phyloP scores from a whole-genome alignment of 2,888 invertebrate genomes.

The Cantharis flavilabris region DNA sequence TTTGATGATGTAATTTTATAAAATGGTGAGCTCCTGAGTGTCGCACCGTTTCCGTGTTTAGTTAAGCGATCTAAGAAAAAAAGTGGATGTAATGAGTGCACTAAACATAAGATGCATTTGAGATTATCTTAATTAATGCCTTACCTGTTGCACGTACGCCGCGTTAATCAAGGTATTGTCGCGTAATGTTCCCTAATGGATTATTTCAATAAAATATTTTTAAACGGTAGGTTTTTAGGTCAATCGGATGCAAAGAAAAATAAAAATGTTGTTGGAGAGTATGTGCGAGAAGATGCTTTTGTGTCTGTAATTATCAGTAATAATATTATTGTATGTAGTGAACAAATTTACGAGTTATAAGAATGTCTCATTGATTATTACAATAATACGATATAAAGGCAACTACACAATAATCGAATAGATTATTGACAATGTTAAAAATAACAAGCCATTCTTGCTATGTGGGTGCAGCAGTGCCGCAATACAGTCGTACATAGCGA shows the following conservation, averaged over 20 bases:
- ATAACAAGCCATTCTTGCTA: slow-evolving; percentile 35
- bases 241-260: neutral
- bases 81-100: slow-evolving; percentile 37
- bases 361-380: slow-evolving; percentile 12
- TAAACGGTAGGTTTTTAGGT: neutral
- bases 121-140: slow-evolving; percentile 39
- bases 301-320: neutral
- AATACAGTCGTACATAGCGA: slow-evolving; percentile 38
- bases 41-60: slow-evolving; percentile 31
- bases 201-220: neutral
- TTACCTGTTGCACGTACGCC: neutral
- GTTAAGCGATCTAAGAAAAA: slow-evolving; percentile 37
- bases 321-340: slow-evolving; percentile 1
- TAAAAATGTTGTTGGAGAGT: neutral
- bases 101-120: slow-evolving; percentile 32
- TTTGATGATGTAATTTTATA: slow-evolving; percentile 19
- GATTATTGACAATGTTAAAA: slow-evolving; percentile 27
- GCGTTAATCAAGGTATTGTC: neutral
- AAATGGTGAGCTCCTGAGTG: slow-evolving; percentile 17
- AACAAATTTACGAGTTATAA: slow-evolving; percentile 4
- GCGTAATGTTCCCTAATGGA: neutral
- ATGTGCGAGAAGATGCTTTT: neutral
- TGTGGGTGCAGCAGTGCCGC: slow-evolving; percentile 42
- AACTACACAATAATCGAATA: slow-evolving; percentile 19
- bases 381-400: slow-evolving; percentile 9